Evolutionary conservation across 2,888 invertebrate genomes (phyloP), one percentile per base, ranked within the genome.

Genomic region (Iphiclides podalirius): DNA sequence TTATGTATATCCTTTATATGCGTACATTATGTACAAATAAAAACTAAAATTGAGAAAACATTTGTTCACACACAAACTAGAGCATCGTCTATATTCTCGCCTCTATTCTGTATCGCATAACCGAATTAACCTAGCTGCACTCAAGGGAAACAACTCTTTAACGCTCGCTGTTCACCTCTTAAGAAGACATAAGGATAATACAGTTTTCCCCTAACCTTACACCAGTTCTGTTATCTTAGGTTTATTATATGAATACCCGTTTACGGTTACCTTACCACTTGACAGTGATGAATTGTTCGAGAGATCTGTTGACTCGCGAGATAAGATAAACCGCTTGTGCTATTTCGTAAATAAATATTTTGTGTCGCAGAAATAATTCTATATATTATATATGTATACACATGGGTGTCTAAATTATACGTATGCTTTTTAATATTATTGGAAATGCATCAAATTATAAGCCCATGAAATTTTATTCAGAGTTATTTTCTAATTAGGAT

Each of bases 171-270:
- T 23, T 40, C 26, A 35, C 35, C 35, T 41, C 36, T 47, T 41
- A 41, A 17, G 36, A 41, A 41, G 31, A 41, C 14, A 47, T 35
- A 35, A 40, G 45, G 45, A 45, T 45, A 47, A 35, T 16, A 33
- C 35, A 34, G 23, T 47, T 47, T 47, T 47, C 47, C 47, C 47
- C 47, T 36, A 42, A 47, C 47, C 47, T 47, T 37, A 47, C 40
- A 34, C 41, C 14, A 41, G 36, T 36, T 41, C 14, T 42, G 17
- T 47, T 47, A 47, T 47, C 47, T 41, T 17, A 28, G 36, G 13
- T 47, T 42, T 41, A 36, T 47, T 47, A 42, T 28, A 36, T 26
- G 35, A 47, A 41, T 14, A 41, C 47, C 16, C 23, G 47, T 47
- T 28, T 17, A 36, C 16, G 17, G 16, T 47, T 4, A 35, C 12